Percentiles rank a stretch among this genome's conserved stretches.
Conservation (phyloP, 2,113 vertebrate genomes). For the Pterocles gutturalis region DNA sequence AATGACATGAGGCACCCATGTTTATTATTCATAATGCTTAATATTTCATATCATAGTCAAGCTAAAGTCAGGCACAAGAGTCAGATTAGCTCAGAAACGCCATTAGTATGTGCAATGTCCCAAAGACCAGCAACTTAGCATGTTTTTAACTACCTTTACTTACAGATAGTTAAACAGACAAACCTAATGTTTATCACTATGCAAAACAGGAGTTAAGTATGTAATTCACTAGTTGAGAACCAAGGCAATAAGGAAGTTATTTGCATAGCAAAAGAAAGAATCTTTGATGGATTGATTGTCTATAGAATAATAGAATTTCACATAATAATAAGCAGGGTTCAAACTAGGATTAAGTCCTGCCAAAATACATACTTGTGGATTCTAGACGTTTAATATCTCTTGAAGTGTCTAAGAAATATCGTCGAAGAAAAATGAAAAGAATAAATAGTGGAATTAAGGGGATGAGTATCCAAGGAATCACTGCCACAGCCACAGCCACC, state of each 20-base stretch:
- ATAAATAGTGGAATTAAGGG: constrained; percentile 84
- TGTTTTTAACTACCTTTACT: neutral
- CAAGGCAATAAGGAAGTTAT: constrained; percentile 35
- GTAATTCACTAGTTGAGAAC: neutral
- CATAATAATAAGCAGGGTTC: neutral
- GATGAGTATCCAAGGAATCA: constrained; percentile 90
- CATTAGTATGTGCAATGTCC: neutral
- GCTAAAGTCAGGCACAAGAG: neutral
- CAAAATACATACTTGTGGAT: constrained; percentile 84
- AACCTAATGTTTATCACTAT: neutral
- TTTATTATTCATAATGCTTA: neutral
- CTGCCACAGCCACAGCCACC: constrained; percentile 82
- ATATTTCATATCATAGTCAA: neutral
- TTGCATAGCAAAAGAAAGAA: neutral
- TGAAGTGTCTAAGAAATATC: constrained; percentile 89
- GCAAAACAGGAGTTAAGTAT: neutral
- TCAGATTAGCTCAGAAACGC: neutral
- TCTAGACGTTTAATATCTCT: constrained; percentile 91
- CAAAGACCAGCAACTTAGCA: neutral
- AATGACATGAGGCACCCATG: neutral
- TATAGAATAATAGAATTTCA: neutral
- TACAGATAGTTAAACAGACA: neutral
- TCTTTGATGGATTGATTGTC: neutral
- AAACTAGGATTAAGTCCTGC: neutral
- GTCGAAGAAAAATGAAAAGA: constrained; percentile 86